These are phyloP conservation scores for Spizaetus ornatus DNA, from an alignment of 2,113 vertebrate species.

Conservation along the genomic window DNA sequence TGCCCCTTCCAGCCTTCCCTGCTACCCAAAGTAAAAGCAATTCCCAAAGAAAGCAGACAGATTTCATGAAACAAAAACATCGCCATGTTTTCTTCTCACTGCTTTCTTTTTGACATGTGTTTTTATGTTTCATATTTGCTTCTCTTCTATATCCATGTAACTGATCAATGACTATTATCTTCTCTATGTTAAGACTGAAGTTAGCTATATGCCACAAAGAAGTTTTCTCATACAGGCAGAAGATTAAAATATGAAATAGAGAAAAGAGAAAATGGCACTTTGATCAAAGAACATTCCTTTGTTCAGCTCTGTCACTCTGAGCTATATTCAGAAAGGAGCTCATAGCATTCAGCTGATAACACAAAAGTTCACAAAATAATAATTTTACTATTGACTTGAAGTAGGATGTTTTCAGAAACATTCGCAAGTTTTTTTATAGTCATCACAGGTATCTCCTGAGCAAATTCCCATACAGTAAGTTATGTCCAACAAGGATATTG, in stretches of 20 bases:
- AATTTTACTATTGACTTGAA: not conserved
- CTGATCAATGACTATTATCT: not conserved
- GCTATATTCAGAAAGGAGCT: not conserved
- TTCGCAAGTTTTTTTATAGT: not conserved
- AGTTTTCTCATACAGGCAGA: not conserved
- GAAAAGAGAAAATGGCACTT: not conserved
- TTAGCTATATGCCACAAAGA: not conserved
- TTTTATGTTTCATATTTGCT: not conserved
- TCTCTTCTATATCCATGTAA: not conserved
- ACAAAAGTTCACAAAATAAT: not conserved
- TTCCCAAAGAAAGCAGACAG: not conserved
- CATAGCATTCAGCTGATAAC: not conserved
- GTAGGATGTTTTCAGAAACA: not conserved
- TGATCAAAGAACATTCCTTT: not conserved
- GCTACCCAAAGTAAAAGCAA: not conserved
- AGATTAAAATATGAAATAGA: not conserved
- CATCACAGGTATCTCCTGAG: not conserved
- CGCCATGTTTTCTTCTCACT: not conserved
- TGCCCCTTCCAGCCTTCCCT: not conserved
- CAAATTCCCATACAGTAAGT: not conserved
- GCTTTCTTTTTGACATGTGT: not conserved
- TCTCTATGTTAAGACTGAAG: not conserved
- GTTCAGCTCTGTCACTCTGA: not conserved
- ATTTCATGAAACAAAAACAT: not conserved
- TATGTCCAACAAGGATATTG: not conserved